Conservation (phyloP, 2,113 vertebrate species). For the Alouatta palliata region DNA sequence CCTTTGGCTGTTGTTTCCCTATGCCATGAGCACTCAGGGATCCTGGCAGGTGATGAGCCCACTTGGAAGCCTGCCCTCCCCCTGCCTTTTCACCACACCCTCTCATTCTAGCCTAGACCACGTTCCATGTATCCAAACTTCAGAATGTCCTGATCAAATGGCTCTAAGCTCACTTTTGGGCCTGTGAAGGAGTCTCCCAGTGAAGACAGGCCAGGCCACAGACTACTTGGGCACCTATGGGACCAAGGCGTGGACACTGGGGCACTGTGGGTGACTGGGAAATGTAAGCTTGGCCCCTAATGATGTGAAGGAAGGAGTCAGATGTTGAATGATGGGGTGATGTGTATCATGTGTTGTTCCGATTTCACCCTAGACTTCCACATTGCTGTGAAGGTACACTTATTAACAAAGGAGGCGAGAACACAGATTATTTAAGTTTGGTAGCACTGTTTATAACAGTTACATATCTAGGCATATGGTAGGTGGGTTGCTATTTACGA, state of each 20-base stretch:
- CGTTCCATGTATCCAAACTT: background rate
- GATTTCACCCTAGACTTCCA: background rate
- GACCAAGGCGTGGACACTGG: background rate
- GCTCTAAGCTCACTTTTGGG: background rate
- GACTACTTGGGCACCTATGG: rapidly evolving
- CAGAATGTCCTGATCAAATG: background rate
- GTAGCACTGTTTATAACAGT: background rate
- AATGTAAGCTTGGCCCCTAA: rapidly evolving
- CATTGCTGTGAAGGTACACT: background rate
- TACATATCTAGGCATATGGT: background rate
- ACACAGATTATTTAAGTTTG: background rate
- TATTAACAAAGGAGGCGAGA: background rate
- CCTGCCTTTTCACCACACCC: rapidly evolving
- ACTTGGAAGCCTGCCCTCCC: rapidly evolving
- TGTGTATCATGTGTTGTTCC: background rate
- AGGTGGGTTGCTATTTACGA: background rate
- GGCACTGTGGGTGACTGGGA: background rate
- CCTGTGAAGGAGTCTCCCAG: background rate
- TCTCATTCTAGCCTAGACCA: background rate
- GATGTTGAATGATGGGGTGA: rapidly evolving
- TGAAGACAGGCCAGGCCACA: background rate
- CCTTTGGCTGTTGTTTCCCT: background rate
- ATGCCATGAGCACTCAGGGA: background rate
- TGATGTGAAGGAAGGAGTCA: background rate
- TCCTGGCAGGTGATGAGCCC: background rate